Percentiles rank a stretch among this genome's conserved stretches.
phyloP scores from a whole-genome alignment of 2,113 vertebrate species.

The Columba janthina region DNA sequence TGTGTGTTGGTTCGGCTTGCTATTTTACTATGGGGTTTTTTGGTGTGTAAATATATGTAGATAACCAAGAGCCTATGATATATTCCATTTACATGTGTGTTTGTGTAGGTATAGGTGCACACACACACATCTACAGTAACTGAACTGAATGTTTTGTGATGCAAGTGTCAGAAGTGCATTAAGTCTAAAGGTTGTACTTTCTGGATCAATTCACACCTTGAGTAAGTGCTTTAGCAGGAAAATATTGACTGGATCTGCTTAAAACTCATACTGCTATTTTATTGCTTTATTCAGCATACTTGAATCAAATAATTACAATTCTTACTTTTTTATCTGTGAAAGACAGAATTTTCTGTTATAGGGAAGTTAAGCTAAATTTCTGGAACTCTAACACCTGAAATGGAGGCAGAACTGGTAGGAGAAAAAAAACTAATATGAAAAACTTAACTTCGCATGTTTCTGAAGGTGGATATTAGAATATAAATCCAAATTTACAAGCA shows the following conservation, averaged over 20 bases:
- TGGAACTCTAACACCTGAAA: neutral
- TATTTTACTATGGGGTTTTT: neutral
- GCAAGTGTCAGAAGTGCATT: neutral
- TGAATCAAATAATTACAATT: slow-evolving; percentile 23
- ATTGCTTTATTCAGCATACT: slow-evolving; percentile 37
- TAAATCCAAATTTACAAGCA: neutral
- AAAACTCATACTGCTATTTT: slow-evolving; percentile 1
- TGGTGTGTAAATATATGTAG: neutral
- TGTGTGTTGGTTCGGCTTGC: neutral
- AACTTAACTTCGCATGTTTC: neutral
- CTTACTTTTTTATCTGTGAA: neutral
- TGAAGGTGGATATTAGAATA: neutral
- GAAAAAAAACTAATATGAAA: neutral
- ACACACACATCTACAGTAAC: neutral
- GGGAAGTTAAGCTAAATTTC: neutral
- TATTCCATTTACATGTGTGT: neutral
- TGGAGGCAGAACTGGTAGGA: neutral
- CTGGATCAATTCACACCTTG: slow-evolving; percentile 19
- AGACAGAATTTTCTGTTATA: neutral
- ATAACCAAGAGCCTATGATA: neutral
- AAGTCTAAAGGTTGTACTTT: slow-evolving; percentile 17
- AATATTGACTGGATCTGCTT: neutral
- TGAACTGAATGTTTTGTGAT: slow-evolving; percentile 4
- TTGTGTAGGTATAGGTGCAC: neutral
- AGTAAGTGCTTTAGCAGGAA: neutral